Evolutionary conservation across 1,140 invertebrate species (phyloP), one percentile per base, ranked within the genome.

Genomic region (Leptinotarsa undecemlineata): DNA sequence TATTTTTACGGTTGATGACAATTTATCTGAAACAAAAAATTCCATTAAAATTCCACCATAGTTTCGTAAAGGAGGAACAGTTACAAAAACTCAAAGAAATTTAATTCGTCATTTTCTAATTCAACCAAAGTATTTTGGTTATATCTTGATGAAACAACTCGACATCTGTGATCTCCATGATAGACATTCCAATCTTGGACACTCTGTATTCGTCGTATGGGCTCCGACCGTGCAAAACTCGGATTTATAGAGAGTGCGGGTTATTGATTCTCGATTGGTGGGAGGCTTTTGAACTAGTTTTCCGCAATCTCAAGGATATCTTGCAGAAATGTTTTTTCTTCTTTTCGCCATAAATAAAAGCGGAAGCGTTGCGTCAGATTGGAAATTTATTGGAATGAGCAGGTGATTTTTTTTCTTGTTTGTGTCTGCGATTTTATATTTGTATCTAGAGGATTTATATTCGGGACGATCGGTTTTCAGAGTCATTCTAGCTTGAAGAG

Each of bases 241-340:
- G 60, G 71, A 72, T 72, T 72, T 72, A 63, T 72, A 64, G 62
- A 64, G 60, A 64, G 20, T 64, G 71, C 47, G 71, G 71, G 62
- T 72, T 72, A 72, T 72, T 72, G 71, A 72, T 72, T 72, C 71
- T 61, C 71, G 71, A 64, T 72, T 61, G 63, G 61, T 33, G 62
- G 60, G 71, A 47, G 60, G 60, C 61, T 63, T 64, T 64, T 48
- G 68, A 48, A 69, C 68, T 48, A 47, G 21, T 69, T 57, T 42
- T 69, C 48, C 48, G 33, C 68, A 69, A 69, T 69, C 68, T 69
- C 48, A 51, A 48, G 68, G 68, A 69, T 69, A 69, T 69, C 68
- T 47, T 69, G 33, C 68, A 48, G 68, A 48, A 69, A 69, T 69
- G 48, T 69, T 69, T 69, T 69, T 69, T 51, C 68, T 48, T 48